Percentiles rank a stretch among this genome's conserved stretches.
Evolutionary conservation across 2,113 vertebrate genomes (phyloP).

Genomic region (Gymnocephalus cernua): DNA sequence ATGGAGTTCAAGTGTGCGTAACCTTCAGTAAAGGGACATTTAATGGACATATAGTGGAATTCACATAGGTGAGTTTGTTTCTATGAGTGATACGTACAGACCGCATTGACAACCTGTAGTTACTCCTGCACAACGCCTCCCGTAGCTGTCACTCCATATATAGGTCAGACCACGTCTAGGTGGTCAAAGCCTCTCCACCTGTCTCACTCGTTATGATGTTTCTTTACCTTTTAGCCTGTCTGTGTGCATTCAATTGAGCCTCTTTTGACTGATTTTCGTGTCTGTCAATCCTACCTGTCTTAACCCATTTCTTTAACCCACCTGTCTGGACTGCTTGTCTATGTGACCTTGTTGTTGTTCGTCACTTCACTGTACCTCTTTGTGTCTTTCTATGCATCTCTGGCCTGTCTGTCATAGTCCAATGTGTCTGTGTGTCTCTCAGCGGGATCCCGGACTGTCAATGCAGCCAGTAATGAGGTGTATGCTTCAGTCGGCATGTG

Average conservation of each 20-base stretch:
- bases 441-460: constrained; percentile 67
- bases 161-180: background rate
- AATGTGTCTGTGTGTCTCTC: constrained; percentile 58
- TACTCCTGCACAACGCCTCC: background rate
- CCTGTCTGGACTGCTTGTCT: constrained; percentile 30
- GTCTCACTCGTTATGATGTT: constrained; percentile 7
- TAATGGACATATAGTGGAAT: background rate
- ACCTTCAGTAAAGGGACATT: constrained; percentile 8
- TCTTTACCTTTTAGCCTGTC: background rate
- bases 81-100: constrained; percentile 13
- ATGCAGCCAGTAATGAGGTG: constrained; percentile 80
- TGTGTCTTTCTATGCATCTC: constrained; percentile 45
- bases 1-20: constrained; percentile 22
- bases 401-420: constrained; percentile 57
- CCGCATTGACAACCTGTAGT: constrained; percentile 8
- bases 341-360: constrained; percentile 58
- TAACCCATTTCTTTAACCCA: constrained; percentile 20
- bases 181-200: background rate
- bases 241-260: background rate
- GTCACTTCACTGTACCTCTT: constrained; percentile 56
- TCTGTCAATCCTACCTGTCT: constrained; percentile 24
- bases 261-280: constrained; percentile 7
- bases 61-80: background rate
- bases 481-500: constrained; percentile 80
- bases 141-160: background rate